These are phyloP conservation scores for Calameuta idolon DNA, from an alignment of 2,888 invertebrate genomes.

Conservation along the genomic window DNA sequence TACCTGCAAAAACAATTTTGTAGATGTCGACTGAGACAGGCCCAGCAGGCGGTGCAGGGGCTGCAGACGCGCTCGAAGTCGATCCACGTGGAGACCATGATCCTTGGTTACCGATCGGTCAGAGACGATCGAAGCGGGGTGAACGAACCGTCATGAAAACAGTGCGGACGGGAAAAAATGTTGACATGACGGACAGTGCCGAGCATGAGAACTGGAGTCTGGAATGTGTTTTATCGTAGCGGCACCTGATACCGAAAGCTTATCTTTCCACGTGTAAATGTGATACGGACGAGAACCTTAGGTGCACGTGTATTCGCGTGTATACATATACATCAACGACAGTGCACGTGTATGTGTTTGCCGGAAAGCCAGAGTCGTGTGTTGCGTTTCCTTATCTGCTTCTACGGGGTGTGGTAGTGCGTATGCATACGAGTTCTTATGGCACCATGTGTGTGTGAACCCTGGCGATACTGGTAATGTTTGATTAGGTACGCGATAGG, in stretches of 20 bases:
- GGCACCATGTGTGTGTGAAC: not conserved
- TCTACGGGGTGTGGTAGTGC: not conserved
- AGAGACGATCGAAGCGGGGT: constrained; percentile 17
- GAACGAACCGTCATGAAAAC: constrained; percentile 21
- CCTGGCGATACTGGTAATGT: not conserved
- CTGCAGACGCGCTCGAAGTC: constrained; percentile 34
- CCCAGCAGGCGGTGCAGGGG: constrained; percentile 45
- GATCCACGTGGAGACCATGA: constrained; percentile 31
- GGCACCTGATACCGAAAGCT: constrained; percentile 56
- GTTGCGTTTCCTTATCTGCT: not conserved
- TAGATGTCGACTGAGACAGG: constrained; percentile 34
- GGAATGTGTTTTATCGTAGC: constrained; percentile 51
- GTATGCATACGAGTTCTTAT: not conserved
- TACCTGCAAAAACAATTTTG: constrained; percentile 42
- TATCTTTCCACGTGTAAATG: constrained; percentile 30
- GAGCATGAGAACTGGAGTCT: constrained; percentile 50
- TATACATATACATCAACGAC: not conserved
- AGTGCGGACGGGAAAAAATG: constrained; percentile 33
- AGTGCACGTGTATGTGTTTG: not conserved
- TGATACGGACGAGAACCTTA: constrained; percentile 3
- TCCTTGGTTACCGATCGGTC: constrained; percentile 7
- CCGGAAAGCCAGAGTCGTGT: not conserved
- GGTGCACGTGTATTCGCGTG: not conserved
- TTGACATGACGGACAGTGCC: constrained; percentile 45
- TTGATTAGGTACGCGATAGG: not conserved